Evolutionary conservation across 2,797 vertebrate genomes (phyloP), one percentile per base, ranked within the genome.

Genomic region (Dicrostonyx torquatus): DNA sequence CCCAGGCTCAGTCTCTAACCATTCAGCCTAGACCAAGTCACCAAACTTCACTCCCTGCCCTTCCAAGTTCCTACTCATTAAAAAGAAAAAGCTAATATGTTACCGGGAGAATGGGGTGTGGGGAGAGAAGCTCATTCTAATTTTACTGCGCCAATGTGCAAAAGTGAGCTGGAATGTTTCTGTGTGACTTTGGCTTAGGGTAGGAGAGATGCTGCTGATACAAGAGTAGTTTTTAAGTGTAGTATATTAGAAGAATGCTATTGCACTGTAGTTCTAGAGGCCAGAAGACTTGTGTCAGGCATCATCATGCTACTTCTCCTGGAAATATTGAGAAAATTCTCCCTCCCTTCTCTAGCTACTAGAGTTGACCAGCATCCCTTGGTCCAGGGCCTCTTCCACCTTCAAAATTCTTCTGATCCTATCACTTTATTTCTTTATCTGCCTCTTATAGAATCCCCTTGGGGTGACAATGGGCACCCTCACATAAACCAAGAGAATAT

Each of bases 31-130:
- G 48, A 68, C 82, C 60, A 92, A 96, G 72, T 22, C 50, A 84
- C 48, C 93, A 75, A 88, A 72, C 43, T 93, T 94, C 40, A 95
- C 64, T 90, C 73, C 40, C 43, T 90, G 20, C 10, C 13, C 50
- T 26, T 92, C 55, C 43, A 20, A 31, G 34, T 72, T 89, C 48
- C 79, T 91, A 88, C 70, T 94, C 85, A 89, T 68, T 58, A 76
- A 87, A 77, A 22, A 85, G 12, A 40, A 6, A 86, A 20, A 95
- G 84, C 53, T 24, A 90, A 55, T 82, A 50, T 40, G 62, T 72
- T 43, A 89, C 1, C 18, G 40, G 58, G 14, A 85, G n/a, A 84
- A 85, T 77, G 50, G 84, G 53, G 5, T 12, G 2, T 1, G 15
- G n/a, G 5, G 0, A 24, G 40, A 75, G 68, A 60, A 89, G 53